Conservation (phyloP, 2,888 invertebrate genomes). For the Oxyteleia sp. region DNA sequence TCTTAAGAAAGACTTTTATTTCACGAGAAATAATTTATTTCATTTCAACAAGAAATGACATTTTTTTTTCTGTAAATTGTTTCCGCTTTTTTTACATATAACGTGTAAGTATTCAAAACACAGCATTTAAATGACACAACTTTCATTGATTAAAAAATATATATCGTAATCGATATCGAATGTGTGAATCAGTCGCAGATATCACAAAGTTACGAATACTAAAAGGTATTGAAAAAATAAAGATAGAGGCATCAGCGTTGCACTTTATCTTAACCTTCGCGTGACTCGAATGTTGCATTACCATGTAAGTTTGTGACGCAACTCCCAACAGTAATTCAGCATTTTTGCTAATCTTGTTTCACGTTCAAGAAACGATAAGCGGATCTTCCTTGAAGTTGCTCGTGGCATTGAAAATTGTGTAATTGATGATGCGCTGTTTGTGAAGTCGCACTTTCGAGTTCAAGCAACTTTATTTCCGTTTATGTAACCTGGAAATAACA, state of each 20-base stretch:
- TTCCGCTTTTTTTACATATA: no score
- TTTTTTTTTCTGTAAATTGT: no score
- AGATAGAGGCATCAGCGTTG: no score
- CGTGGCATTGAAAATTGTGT: constrained; percentile 63
- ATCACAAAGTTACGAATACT: constrained; percentile 21
- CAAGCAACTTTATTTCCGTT: constrained; percentile 49
- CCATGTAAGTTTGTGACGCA: constrained; percentile 59
- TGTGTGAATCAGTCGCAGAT: constrained; percentile 1
- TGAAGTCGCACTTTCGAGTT: constrained; percentile 36
- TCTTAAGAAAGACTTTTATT: background rate
- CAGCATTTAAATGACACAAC: no score
- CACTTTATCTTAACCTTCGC: constrained; percentile 68
- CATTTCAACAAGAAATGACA: no score
- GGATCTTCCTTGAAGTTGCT: constrained; percentile 35
- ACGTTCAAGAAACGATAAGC: constrained; percentile 48
- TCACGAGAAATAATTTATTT: no score
- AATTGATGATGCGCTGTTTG: constrained; percentile 23
- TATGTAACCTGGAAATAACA: background rate
- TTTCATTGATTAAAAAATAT: background rate
- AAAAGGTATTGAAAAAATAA: constrained; percentile 8
- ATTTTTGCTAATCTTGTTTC: constrained; percentile 38
- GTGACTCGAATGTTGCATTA: constrained; percentile 61
- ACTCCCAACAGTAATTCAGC: constrained; percentile 49
- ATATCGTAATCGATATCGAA: constrained; percentile 13
- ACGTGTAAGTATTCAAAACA: no score